Base-by-base conservation (phyloP, 2,888 invertebrate species). In the Hipparchia semele region DNA sequence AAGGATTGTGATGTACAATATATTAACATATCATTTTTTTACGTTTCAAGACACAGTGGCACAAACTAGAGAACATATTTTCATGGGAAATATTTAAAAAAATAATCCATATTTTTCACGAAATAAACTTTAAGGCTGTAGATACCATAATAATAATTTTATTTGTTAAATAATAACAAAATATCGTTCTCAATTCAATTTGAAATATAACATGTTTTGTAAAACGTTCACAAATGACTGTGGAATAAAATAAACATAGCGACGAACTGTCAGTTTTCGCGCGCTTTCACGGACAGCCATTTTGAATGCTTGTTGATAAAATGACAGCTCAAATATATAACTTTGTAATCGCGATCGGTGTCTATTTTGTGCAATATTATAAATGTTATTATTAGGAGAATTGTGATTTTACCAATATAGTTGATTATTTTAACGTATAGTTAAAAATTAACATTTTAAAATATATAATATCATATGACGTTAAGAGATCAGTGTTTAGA, bases 321-420 rank as follows among this genome's bases (percentile, higher is more conserved):
- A 74, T 69, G 75, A 75, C 77, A 75, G 79, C 84, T 83, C 78
- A 84, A 78, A 82, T 56, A 73, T 80, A 78, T 83, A 82, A 80
- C 79, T 79, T 81, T 77, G 74, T 79, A 80, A 78, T 80, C 76
- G 86, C 87, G 82, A 81, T 91, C 86, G 83, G 82, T 91, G 90
- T 91, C 87, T 91, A 89, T 87, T 88, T 87, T 87, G 87, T 91
- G 91, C 91, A 91, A 73, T 90, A 88, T 89, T 88, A 81, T 87
- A 84, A 88, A 90, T 89, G 90, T 92, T 91, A 90, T 84, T 73
- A 86, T 89, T 93, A 92, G 92, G 92, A 88, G 84, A 91, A 92
- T 89, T 93, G 93, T 93, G 93, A 93, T 93, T 93, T 91, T 91
- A 91, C 88, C 85, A 86, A 87, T 89, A 92, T 92, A 92, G 91